These are phyloP conservation scores for Trachelus tabidus DNA, from an alignment of 2,888 invertebrate species.

Conservation along the genomic window DNA sequence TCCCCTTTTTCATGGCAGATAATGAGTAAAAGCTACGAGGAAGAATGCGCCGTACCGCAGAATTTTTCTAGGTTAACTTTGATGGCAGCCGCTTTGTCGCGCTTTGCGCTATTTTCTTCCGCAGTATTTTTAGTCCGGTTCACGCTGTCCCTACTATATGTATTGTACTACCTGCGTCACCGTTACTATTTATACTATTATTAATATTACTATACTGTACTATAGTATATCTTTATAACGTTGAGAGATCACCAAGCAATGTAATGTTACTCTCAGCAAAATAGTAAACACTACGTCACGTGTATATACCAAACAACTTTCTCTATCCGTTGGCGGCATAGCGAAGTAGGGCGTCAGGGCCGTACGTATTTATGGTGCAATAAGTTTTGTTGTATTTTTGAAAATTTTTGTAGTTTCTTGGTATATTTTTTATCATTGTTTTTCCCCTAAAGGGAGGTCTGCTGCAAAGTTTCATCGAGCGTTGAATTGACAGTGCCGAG, in stretches of 20 bases:
- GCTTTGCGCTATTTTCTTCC: too few species aligned
- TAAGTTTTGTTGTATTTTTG: not conserved
- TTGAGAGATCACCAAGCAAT: not conserved
- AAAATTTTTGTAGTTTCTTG: not conserved
- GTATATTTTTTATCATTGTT: not conserved
- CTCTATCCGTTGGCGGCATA: not conserved
- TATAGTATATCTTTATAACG: not conserved
- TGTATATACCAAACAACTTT: not conserved
- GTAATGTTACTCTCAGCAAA: not conserved
- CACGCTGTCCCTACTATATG: not conserved
- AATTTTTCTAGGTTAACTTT: not conserved
- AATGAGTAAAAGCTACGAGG: not conserved
- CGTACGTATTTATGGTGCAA: not conserved
- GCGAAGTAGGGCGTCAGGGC: not conserved
- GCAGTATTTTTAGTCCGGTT: not conserved
- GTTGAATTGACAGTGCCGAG: not conserved
- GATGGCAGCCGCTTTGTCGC: not conserved
- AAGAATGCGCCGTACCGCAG: not conserved
- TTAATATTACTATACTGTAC: not conserved
- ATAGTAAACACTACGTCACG: constrained; percentile 1
- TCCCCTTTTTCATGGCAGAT: too few species aligned
- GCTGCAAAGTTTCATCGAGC: not conserved
- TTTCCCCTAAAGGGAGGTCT: not conserved
- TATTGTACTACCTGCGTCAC: not conserved
- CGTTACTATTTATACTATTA: not conserved